Base-by-base conservation (phyloP, 2,797 vertebrate genomes). In the Neosilurus mollespiculum region DNA sequence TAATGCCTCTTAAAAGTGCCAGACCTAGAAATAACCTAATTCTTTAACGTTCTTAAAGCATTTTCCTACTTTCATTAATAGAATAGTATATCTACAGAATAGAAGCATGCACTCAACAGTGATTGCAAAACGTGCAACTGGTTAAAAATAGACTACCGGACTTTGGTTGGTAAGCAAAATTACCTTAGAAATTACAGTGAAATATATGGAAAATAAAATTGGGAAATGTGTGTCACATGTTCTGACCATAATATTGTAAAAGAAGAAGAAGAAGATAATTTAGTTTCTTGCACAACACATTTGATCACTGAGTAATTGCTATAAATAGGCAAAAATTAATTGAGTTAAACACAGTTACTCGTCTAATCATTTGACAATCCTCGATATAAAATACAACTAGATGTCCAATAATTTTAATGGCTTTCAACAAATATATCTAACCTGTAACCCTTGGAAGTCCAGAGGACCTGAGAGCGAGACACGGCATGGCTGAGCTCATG, bases 391-490 rank as follows among this genome's bases (percentile, higher is more conserved):
- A 61, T 43, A 77, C 22, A 30, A 37, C 20, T 34, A 12, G 56
- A 22, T 4, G 2, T 77, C 2, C 18, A 61, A 43, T 8, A 59
- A 24, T 59, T 76, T 15, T 37, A 34, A 67, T 6, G 65, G 7
- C 10, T 34, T 70, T 37, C 37, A 56, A 62, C 18, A 56, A 65
- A 20, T 18, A 15, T 5, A 24, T 49, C 90, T 91, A 65, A 99
- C 98, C 98, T 20, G 97, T 99, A 90, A 99, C 97, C 81, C 97
- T 95, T 77, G 98, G 98, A 37, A 98, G 93, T 58, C 96, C 97
- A 11, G 95, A 95, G 56, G 94, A 94, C 26, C 96, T 93, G 82
- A 96, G 81, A 51, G 95, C 92, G 83, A 96, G 92, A 54, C 98
- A 98, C 18, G 96, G 96, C 49, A 98, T 88, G 0, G 94, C 87